phyloP scores from a whole-genome alignment of 2,888 invertebrate species.

The Merodon equestris region DNA sequence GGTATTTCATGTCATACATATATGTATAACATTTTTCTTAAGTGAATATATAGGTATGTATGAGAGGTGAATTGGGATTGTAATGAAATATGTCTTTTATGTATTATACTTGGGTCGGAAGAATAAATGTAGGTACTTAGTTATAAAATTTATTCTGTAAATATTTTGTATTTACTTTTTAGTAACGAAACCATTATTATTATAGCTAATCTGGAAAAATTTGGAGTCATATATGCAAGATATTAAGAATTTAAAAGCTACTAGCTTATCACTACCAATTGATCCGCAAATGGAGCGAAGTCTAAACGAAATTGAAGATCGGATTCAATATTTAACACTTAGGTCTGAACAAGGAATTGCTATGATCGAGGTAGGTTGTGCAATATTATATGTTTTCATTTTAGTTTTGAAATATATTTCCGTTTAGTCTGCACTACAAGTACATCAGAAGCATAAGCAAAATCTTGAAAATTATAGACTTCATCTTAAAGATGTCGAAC shows the following conservation, averaged over 20 bases:
- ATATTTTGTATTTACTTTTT: background rate
- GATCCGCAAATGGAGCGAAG: slow-evolving; percentile 81
- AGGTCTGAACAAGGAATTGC: slow-evolving; percentile 85
- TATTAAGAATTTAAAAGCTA: slow-evolving; percentile 83
- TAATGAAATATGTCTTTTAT: no score
- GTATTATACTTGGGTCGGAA: no score
- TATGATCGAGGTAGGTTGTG: slow-evolving; percentile 78
- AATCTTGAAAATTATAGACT: slow-evolving; percentile 81
- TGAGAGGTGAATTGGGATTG: no score
- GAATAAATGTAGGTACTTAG: no score
- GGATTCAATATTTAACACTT: slow-evolving; percentile 83
- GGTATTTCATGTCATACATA: no score
- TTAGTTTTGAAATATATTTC: background rate
- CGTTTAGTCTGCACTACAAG: slow-evolving; percentile 80
- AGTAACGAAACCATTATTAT: background rate
- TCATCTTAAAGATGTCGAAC: slow-evolving; percentile 80
- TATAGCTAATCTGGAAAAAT: slow-evolving; percentile 85
- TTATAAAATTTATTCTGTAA: background rate
- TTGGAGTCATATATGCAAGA: slow-evolving; percentile 85
- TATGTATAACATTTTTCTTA: no score
- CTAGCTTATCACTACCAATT: slow-evolving; percentile 82
- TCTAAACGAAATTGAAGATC: slow-evolving; percentile 80
- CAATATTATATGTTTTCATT: background rate
- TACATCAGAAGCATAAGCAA: slow-evolving; percentile 80
- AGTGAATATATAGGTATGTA: no score